Evolutionary conservation across 1,140 invertebrate genomes (phyloP).

Genomic region (Ceratina calcarata): DNA sequence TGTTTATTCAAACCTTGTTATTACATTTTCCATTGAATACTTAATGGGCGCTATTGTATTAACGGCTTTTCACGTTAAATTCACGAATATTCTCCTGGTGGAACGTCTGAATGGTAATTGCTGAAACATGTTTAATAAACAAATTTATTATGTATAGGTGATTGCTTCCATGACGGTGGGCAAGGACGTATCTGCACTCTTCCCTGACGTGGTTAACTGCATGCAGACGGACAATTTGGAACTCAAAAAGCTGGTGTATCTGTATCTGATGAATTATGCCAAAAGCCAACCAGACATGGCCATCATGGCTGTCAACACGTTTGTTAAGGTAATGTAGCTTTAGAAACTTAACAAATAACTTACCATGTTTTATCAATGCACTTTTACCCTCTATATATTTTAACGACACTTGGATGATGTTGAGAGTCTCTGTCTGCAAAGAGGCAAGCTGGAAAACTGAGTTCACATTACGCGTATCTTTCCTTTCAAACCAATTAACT

Average conservation of each 20-base stretch:
- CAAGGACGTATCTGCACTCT: conserved; percentile 96
- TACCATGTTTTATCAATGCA: conserved; percentile 72
- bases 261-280: conserved; percentile 99
- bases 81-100: background rate
- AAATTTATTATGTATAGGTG: conserved; percentile 83
- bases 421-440: conserved; percentile 68
- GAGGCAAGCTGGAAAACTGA: conserved; percentile 69
- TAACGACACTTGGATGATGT: conserved; percentile 67
- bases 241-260: conserved; percentile 99
- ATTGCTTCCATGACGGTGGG: conserved; percentile 99
- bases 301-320: conserved; percentile 99
- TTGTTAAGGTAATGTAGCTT: conserved; percentile 93
- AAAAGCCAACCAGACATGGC: conserved; percentile 99
- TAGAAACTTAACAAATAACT: conserved; percentile 55
- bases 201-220: conserved; percentile 99
- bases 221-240: conserved; percentile 99
- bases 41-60: background rate
- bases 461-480: conserved; percentile 5
- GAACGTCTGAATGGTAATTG: background rate
- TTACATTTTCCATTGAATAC: background rate
- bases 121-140: background rate
- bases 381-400: conserved; percentile 72
- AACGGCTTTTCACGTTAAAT: background rate
- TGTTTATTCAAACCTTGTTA: background rate
- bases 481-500: conserved; percentile 36